Conservation (phyloP, 2,113 vertebrate genomes). For the Atlantisia rogersi region DNA sequence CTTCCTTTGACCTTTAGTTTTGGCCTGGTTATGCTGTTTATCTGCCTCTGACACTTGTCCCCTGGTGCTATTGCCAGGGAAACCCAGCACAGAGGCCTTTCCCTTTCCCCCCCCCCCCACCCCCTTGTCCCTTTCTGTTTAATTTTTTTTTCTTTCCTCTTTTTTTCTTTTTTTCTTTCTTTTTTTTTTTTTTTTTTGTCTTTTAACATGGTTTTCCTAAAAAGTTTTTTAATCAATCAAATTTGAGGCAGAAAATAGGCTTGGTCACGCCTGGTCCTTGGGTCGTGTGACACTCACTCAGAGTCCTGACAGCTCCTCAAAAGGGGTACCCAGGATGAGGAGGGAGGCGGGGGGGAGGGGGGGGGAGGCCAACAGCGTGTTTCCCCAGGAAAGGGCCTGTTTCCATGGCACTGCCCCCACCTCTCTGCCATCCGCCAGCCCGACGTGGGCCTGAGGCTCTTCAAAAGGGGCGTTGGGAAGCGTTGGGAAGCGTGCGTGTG, state of each 20-base stretch:
- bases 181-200: constrained; percentile 75
- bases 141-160: constrained; percentile 56
- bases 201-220: constrained; percentile 99
- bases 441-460: constrained; percentile 80
- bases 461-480: constrained; percentile 74
- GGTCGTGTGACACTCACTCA: constrained; percentile 93
- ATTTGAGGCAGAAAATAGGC: constrained; percentile 98
- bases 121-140: constrained; percentile 65
- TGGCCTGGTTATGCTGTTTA: constrained; percentile 74
- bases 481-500: constrained; percentile 27
- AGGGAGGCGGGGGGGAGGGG: neutral
- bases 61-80: constrained; percentile 76
- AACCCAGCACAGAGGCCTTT: constrained; percentile 76
- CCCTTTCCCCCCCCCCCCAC: constrained; percentile 66
- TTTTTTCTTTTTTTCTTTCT: constrained; percentile 36
- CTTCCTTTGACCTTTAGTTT: constrained; percentile 84
- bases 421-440: constrained; percentile 83
- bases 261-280: constrained; percentile 94
- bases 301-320: constrained; percentile 96
- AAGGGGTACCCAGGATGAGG: constrained; percentile 70
- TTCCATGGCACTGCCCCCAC: constrained; percentile 91
- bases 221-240: constrained; percentile 99
- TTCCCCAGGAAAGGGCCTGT: constrained; percentile 89
- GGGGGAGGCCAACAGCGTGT: constrained; percentile 83
- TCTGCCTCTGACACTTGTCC: constrained; percentile 69